Evolutionary conservation across 2,113 vertebrate genomes (phyloP), one percentile per base, ranked within the genome.

Genomic region (Taxidea taxus): DNA sequence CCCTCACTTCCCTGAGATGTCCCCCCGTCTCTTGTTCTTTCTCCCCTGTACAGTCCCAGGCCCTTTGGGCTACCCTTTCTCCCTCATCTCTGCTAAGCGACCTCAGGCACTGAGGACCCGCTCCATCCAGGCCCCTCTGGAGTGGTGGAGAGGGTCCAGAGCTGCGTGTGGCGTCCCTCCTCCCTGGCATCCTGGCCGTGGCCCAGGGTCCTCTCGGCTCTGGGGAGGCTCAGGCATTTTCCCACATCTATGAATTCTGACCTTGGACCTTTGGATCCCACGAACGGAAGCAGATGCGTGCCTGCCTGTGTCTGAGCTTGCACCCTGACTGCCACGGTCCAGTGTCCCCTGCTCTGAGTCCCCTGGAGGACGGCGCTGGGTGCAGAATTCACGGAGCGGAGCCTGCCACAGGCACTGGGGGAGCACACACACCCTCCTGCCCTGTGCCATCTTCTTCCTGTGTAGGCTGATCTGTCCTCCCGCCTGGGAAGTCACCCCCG

Each of bases 81-180:
- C 0, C 0, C 25, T 16, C 25, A 0, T 7, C 44, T 54, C 90
- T 64, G 23, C 31, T 37, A 5, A n/a, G 42, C 37, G 2, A 8
- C 64, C 83, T 44, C 2, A 1, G 14, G 7, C 12, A 7, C 47
- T 18, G 3, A 20, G 27, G 2, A 15, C 14, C 10, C 9, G 15
- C 21, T 18, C 39, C 0, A 0, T 10, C 31, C 3, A 1, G 34
- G 18, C 51, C 42, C 20, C 13, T 1, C 9, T 0, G 4, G 2
- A 54, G 31, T 8, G n/a, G 27, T n/a, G 0, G 39, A 62, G 83
- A 37, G 31, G 51, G 80, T 3, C 39, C 42, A 5, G 16, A 29
- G 31, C 42, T 29, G 16, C 0, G 1, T 15, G 42, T 42, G 6
- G 23, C 0, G 2, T 20, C 42, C 72, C 6, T 14, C 42, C 75